A percentile compares a stretch with the other conserved stretches of the same genome.
Evolutionary conservation across 2,113 vertebrate species (phyloP).

Genomic region (Pteruthius melanotis): DNA sequence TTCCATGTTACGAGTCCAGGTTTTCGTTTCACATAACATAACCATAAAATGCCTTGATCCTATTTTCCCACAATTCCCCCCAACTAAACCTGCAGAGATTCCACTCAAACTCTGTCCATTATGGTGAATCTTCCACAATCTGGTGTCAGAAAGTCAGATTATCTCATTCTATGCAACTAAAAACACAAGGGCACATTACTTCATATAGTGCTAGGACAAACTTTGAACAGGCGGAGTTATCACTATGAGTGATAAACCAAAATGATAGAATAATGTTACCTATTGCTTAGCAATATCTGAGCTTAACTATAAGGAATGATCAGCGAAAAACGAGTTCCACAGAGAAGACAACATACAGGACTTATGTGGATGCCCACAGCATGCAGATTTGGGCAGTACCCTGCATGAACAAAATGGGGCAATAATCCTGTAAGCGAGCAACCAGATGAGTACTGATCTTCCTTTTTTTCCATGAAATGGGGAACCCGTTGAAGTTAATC

Average conservation of each 20-base stretch:
- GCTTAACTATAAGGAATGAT: not conserved
- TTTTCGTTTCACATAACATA: not conserved
- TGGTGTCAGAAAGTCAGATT: not conserved
- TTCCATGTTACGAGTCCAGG: not conserved
- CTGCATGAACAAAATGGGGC: not conserved
- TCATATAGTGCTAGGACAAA: not conserved
- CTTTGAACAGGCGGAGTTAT: not conserved
- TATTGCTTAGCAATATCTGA: not conserved
- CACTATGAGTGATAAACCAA: not conserved
- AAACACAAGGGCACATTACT: not conserved
- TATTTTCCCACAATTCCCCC: not conserved
- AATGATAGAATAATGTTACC: not conserved
- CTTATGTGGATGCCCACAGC: not conserved
- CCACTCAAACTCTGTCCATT: not conserved
- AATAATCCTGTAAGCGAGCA: not conserved
- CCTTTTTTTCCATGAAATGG: not conserved
- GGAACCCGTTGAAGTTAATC: constrained; percentile 6
- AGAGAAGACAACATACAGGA: not conserved
- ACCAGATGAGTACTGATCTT: not conserved
- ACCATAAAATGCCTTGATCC: not conserved
- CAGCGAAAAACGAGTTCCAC: not conserved
- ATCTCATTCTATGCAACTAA: not conserved
- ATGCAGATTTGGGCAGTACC: not conserved
- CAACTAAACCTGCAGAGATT: not conserved
- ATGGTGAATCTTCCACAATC: not conserved